Evolutionary conservation across 23 tunicate species (phyloP).

Genomic region (Halocynthia roretzi): DNA sequence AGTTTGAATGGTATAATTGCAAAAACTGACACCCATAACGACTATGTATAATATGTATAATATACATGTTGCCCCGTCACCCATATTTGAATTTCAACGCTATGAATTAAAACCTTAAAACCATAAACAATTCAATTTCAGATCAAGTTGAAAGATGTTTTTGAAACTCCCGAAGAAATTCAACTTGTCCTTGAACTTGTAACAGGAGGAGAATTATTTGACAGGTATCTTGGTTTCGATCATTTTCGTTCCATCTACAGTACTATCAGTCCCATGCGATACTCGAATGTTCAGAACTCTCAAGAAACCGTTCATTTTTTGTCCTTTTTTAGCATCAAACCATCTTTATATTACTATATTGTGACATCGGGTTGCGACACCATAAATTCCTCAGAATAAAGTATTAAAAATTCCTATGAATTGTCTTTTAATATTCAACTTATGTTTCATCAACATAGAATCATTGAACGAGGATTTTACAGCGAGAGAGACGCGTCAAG

Average conservation of each 20-base stretch:
- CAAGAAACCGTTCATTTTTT: neutral
- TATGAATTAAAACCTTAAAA: too few relatives aligned
- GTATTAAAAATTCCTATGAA: neutral
- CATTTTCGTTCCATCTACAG: neutral
- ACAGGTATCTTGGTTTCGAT: slow-evolving; percentile 36
- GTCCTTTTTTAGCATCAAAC: neutral
- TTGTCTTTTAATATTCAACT: neutral
- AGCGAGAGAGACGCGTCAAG: slow-evolving; percentile 73
- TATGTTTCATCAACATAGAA: slow-evolving; percentile 19
- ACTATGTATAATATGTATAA: too few relatives aligned
- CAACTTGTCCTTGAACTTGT: slow-evolving; percentile 73
- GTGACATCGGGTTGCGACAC: neutral
- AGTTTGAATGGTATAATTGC: too few relatives aligned
- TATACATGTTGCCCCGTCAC: too few relatives aligned
- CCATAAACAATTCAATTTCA: slow-evolving; percentile 17
- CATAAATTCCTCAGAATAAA: neutral
- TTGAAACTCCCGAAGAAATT: slow-evolving; percentile 47
- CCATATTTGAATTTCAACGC: too few relatives aligned
- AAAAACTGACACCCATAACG: too few relatives aligned
- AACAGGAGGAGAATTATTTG: slow-evolving; percentile 88
- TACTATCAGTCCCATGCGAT: neutral
- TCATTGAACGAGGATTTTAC: slow-evolving; percentile 60
- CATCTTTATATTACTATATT: neutral
- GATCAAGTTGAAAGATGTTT: slow-evolving; percentile 68
- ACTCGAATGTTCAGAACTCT: neutral